A percentile compares a stretch with the other conserved stretches of the same genome.
These are phyloP conservation scores for Oreochromis grahami DNA, from an alignment of 2,797 vertebrate species.

Conservation along the genomic window DNA sequence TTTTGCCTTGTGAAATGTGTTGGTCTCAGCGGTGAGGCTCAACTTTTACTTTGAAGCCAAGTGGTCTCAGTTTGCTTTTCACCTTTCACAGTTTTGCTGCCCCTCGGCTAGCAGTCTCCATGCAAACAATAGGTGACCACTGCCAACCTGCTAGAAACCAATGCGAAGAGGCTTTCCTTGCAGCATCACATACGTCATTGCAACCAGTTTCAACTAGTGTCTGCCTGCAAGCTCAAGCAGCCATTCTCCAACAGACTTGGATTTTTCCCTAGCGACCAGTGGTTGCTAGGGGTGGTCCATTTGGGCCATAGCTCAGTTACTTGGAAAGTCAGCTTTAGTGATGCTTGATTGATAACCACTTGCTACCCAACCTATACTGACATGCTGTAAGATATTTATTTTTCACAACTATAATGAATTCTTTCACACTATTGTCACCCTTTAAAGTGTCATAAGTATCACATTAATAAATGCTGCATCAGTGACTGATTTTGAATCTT, in stretches of 20 bases:
- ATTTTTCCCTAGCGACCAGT: neutral
- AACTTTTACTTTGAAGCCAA: neutral
- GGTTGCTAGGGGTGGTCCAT: neutral
- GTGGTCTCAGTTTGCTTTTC: neutral
- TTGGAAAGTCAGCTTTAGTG: neutral
- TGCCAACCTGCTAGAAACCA: neutral
- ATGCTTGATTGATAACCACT: neutral
- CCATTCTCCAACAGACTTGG: neutral
- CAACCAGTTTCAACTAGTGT: neutral
- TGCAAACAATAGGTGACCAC: neutral
- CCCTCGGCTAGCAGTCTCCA: accelerated
- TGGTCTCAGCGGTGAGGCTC: neutral
- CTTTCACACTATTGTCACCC: neutral
- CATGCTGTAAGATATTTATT: neutral
- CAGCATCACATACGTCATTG: neutral
- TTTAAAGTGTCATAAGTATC: neutral
- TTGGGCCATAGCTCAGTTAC: neutral
- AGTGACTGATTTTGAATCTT: neutral
- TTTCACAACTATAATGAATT: neutral
- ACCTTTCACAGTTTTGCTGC: neutral
- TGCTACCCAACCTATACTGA: neutral
- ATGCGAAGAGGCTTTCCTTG: neutral
- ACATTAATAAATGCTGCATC: neutral
- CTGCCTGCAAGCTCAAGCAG: neutral
- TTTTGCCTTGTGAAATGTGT: accelerated